phyloP scores from a whole-genome alignment of 2,888 invertebrate genomes.

The Branchinecta sandiegonensis region DNA sequence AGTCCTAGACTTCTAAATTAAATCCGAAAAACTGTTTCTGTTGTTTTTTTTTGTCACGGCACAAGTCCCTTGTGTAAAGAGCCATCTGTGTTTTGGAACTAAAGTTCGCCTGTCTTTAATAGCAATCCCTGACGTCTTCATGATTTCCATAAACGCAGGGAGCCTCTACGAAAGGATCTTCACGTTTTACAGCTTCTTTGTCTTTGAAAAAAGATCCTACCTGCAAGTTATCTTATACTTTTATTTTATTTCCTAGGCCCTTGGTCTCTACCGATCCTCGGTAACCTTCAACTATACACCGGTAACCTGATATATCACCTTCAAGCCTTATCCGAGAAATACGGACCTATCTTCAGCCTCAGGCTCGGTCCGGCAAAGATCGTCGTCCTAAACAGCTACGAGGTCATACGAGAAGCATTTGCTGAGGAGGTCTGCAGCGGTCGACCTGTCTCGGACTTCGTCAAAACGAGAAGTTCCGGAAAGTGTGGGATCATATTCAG shows the following conservation, averaged over 20 bases:
- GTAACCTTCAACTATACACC: neutral
- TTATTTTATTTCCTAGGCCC: neutral
- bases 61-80: too few relatives aligned
- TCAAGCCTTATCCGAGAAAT: slow-evolving; percentile 23
- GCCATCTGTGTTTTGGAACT: too few relatives aligned
- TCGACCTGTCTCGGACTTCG: slow-evolving; percentile 23
- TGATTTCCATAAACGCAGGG: too few relatives aligned
- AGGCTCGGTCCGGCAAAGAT: slow-evolving; percentile 24
- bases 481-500: slow-evolving; percentile 26
- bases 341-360: slow-evolving; percentile 24
- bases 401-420: slow-evolving; percentile 26
- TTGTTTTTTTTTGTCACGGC: too few relatives aligned
- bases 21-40: too few relatives aligned
- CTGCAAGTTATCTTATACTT: too few relatives aligned
- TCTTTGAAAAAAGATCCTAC: too few relatives aligned
- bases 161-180: too few relatives aligned
- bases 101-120: too few relatives aligned
- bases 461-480: slow-evolving; percentile 24
- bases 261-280: neutral
- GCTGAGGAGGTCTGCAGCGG: slow-evolving; percentile 25
- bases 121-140: too few relatives aligned
- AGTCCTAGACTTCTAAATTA: too few relatives aligned
- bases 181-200: too few relatives aligned
- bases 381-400: slow-evolving; percentile 26
- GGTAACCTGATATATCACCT: slow-evolving; percentile 15